phyloP scores from a whole-genome alignment of 1,140 invertebrate species.

The Aphaenogaster rudis region DNA sequence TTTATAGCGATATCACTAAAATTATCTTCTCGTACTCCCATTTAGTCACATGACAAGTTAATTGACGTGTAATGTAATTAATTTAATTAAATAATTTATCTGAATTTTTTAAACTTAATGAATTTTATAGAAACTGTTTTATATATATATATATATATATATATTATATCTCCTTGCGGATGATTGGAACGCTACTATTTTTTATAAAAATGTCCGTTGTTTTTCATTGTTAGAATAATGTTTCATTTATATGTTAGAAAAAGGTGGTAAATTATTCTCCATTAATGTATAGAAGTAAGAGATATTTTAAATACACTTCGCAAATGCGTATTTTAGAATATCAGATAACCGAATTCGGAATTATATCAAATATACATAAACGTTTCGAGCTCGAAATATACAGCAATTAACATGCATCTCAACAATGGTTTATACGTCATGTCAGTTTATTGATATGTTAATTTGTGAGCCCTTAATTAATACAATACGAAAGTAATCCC shows the following conservation, averaged over 20 bases:
- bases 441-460: constrained; percentile 37
- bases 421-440: constrained; percentile 21
- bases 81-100: neutral
- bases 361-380: neutral
- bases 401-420: neutral
- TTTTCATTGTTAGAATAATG: neutral
- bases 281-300: neutral
- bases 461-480: constrained; percentile 29
- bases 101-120: neutral
- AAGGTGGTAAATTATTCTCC: neutral
- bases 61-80: neutral
- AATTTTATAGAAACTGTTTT: neutral
- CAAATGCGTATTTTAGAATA: neutral
- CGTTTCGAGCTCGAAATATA: neutral
- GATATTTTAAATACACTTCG: neutral
- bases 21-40: neutral
- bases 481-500: constrained; percentile 39
- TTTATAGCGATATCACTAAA: neutral
- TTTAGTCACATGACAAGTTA: neutral
- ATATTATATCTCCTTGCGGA: too few relatives aligned
- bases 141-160: neutral
- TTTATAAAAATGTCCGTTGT: neutral
- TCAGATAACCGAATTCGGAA: neutral
- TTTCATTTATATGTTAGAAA: neutral
- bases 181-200: neutral